phyloP scores from a whole-genome alignment of 2,888 invertebrate genomes.

The Thymelicus lineola region DNA sequence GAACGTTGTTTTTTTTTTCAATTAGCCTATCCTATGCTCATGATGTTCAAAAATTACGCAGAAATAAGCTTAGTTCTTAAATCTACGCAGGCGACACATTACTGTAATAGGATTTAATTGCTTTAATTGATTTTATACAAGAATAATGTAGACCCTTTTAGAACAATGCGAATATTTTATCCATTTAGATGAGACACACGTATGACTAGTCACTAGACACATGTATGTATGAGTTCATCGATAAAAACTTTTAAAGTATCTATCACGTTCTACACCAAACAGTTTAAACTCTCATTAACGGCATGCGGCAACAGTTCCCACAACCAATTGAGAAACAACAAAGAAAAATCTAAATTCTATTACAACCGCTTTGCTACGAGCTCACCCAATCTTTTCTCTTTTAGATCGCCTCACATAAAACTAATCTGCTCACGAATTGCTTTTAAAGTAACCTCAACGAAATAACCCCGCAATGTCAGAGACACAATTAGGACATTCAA shows the following conservation, averaged over 20 bases:
- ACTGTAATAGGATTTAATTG: no score
- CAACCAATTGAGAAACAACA: slow-evolving; percentile 19
- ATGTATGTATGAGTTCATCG: no score
- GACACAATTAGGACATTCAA: slow-evolving; percentile 11
- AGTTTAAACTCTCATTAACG: slow-evolving; percentile 11
- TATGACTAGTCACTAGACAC: no score
- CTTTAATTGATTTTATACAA: no score
- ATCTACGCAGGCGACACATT: no score
- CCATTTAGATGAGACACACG: no score
- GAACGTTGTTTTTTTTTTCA: no score
- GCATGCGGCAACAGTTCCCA: slow-evolving; percentile 1
- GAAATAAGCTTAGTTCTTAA: no score
- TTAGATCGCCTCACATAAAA: slow-evolving; percentile 11
- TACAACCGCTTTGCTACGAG: slow-evolving; percentile 8
- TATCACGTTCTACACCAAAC: not conserved
- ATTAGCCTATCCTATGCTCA: no score
- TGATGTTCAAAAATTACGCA: no score
- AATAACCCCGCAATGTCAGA: slow-evolving; percentile 19
- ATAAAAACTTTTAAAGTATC: not conserved
- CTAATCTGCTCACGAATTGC: slow-evolving; percentile 20
- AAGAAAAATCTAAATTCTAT: slow-evolving; percentile 5
- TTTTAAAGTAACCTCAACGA: slow-evolving; percentile 15
- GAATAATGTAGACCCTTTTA: no score
- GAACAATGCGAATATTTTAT: no score
- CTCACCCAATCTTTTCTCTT: slow-evolving; percentile 11